Evolutionary conservation across 2,113 vertebrate species (phyloP).

Genomic region (Chaetops frenatus): DNA sequence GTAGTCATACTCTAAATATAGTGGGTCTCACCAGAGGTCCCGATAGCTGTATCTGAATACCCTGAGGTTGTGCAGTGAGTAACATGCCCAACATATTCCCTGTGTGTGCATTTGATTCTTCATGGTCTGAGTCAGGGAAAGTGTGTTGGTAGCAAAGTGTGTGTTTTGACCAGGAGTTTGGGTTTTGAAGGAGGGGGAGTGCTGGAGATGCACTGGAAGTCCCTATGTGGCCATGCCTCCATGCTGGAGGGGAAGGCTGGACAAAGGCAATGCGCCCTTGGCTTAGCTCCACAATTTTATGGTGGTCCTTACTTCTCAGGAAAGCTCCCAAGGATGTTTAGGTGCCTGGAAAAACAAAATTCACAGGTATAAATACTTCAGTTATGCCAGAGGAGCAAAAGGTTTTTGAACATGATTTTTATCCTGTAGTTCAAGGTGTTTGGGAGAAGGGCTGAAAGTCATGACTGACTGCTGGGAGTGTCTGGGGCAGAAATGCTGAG

Average conservation of each 20-base stretch:
- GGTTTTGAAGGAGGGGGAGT: background rate
- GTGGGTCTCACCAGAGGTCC: background rate
- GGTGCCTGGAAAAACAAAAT: background rate
- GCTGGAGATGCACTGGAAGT: background rate
- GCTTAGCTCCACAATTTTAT: background rate
- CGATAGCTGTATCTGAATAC: fast-evolving
- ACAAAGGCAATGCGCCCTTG: fast-evolving
- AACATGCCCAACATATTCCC: background rate
- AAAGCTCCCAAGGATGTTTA: background rate
- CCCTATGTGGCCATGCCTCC: background rate
- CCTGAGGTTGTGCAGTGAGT: background rate
- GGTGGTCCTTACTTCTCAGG: background rate
- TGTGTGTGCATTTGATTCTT: background rate
- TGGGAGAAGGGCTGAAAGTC: background rate
- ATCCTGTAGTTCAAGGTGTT: background rate
- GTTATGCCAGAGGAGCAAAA: background rate
- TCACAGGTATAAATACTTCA: background rate
- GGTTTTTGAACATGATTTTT: background rate
- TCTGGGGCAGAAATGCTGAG: background rate
- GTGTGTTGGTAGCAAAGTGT: background rate
- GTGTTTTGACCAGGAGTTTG: fast-evolving
- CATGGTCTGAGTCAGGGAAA: background rate
- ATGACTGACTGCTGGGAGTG: background rate
- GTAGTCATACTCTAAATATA: background rate
- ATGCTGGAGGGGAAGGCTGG: background rate